Base-by-base conservation (phyloP, 2,113 vertebrate species). In the Mobula hypostoma region DNA sequence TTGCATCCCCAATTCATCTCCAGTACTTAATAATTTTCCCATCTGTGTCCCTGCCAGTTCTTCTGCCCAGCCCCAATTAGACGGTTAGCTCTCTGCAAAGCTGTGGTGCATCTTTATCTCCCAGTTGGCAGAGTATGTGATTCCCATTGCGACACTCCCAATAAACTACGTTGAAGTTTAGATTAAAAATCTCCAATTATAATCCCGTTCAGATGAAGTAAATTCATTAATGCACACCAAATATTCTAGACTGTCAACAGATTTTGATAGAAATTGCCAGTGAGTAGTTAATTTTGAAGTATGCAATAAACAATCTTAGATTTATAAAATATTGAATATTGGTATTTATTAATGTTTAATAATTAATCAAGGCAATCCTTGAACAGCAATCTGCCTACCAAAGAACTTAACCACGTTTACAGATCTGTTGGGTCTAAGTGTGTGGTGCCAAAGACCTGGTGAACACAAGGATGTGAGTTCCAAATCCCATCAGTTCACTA, bases 271-370 rank as follows among this genome's bases (percentile, higher is more conserved):
- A 63, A 88, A 88, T 88, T 90, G 85, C 15, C 29, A 12, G 15
- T 66, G 85, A 66, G 61, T 61, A 7, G 58, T 66, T 90, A 61
- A 63, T 88, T 88, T 88, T 5, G 14, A 63, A 63, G 85, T 14
- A 56, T 88, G 85, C 58, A 63, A 88, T 63, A 88, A 87, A 63
- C 85, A 88, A 29, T 90, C 58, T 90, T 66, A 32, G 58, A 4
- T 90, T 90, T 32, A 66, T 90, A 5, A 90, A 90, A 66, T 90
- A 66, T 90, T 90, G 85, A 24, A 66, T 90, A 90, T 90, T 66
- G 27, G 63, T 32, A 61, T 90, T 66, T 90, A 66, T 90, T 90
- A 29, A 32, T 66, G 61, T n/a, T 66, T 90, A 90, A 90, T 90
- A 66, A 90, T 66, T 90, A 32, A 90, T 61, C 85, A 66, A 66